Base-by-base conservation (phyloP, 1,140 invertebrate genomes). In the Anastatus disparis region DNA sequence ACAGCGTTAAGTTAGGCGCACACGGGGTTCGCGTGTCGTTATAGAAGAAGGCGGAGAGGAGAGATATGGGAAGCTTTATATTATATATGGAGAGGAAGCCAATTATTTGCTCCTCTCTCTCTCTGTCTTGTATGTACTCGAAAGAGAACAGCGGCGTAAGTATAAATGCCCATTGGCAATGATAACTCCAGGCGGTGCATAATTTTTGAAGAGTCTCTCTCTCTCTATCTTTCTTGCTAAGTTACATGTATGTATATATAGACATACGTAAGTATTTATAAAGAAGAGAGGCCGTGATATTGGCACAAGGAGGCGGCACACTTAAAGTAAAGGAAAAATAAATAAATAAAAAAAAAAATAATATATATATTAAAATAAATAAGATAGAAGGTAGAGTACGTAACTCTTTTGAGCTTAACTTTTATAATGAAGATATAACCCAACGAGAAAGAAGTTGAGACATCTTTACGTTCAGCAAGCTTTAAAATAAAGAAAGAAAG, bases 341-440 rank as follows among this genome's bases (percentile, higher is more conserved):
- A 17, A 17, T 26, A 27, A 15, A 31, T 15, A 65, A 40, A 52
- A 35, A 35, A 44, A 26, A 46, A 35, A 52, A 50, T 29, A 3
- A 3, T 24, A 27, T n/a, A n/a, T n/a, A n/a, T n/a, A 15, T 22
- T 6, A 38, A 64, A 52, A 24, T 15, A 48, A 20, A 52, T 65
- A n/a, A 52, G 17, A 20, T 12, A 35, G 31, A 12, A n/a, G 58
- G 71, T 17, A 61, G 73, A 82, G 78, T 84, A 80, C 81, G 81
- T 83, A 84, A 84, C 77, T 83, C 76, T 80, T 75, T 68, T 74
- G 73, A 63, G 71, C 76, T n/a, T n/a, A n/a, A n/a, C n/a, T n/a
- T n/a, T 82, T 80, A 79, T 85, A 85, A 85, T 84, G 82, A 84
- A 85, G 84, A 85, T 84, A 84, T 82, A 84, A 84, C 82, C 79